Percentiles rank a stretch among this genome's conserved stretches.
phyloP scores from a whole-genome alignment of 1,140 invertebrate genomes.

The Araneus ventricosus region DNA sequence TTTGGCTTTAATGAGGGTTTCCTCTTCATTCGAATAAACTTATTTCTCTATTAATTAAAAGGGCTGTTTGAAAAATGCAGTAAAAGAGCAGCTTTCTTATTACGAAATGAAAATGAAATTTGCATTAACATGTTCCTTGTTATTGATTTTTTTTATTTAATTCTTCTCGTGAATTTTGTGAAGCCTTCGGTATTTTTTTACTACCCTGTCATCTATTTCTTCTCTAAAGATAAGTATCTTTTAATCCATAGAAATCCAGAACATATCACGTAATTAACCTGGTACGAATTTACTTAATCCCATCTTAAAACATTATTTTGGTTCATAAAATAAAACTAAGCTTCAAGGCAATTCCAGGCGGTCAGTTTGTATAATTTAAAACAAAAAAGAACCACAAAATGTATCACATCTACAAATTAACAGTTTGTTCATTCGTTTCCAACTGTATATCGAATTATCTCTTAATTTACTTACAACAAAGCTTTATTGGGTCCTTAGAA shows the following conservation, averaged over 20 bases:
- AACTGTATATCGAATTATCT: too few species aligned
- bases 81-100: background rate
- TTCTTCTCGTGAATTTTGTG: background rate
- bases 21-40: background rate
- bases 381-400: too few species aligned
- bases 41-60: background rate
- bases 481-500: too few species aligned
- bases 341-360: too few species aligned
- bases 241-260: background rate
- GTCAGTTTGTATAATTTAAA: too few species aligned
- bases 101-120: slow-evolving; percentile 9
- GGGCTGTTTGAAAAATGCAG: background rate
- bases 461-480: too few species aligned
- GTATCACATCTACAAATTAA: too few species aligned
- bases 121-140: background rate
- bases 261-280: slow-evolving; percentile 8
- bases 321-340: too few species aligned
- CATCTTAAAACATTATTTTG: background rate
- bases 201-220: background rate
- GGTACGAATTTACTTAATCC: background rate
- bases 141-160: background rate
- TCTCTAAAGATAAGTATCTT: background rate
- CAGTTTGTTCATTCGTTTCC: too few species aligned
- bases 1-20: background rate
- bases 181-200: background rate